Evolutionary conservation across 2,888 invertebrate genomes (phyloP).

Genomic region (Brenthis daphne): DNA sequence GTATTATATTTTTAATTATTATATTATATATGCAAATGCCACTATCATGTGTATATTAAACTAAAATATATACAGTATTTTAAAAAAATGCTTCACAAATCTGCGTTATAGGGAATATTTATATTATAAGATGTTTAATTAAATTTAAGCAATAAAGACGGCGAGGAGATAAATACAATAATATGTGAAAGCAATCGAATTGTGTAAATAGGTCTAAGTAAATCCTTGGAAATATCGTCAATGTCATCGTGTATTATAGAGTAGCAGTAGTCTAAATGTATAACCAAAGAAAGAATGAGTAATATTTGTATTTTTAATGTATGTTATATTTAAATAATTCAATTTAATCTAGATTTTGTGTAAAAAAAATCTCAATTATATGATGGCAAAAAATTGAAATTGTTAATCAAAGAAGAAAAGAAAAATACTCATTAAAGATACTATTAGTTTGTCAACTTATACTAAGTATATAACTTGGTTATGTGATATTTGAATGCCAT

Average conservation of each 20-base stretch:
- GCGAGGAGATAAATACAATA: constrained; percentile 23
- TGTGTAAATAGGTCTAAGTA: constrained; percentile 14
- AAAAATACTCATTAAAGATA: constrained; percentile 10
- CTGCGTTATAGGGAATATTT: background rate
- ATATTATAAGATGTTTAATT: constrained; percentile 7
- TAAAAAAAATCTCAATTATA: background rate
- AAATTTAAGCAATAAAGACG: constrained; percentile 28
- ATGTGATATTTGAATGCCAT: constrained; percentile 27
- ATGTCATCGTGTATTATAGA: background rate
- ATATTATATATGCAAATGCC: no score
- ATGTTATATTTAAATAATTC: background rate
- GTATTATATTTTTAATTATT: no score
- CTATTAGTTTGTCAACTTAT: constrained; percentile 3
- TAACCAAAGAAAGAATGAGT: constrained; percentile 11
- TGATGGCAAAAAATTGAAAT: background rate
- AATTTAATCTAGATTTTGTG: constrained; percentile 11
- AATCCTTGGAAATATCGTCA: background rate
- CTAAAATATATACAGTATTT: background rate
- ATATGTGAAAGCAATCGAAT: constrained; percentile 31
- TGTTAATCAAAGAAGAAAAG: background rate
- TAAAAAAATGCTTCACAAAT: background rate
- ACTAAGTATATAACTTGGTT: constrained; percentile 16
- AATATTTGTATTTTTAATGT: constrained; percentile 6
- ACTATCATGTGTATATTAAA: background rate
- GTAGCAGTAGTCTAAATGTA: background rate